A percentile compares a stretch with the other conserved stretches of the same genome.
phyloP scores from a whole-genome alignment of 2,113 vertebrate genomes.

The Collichthys lucidus region DNA sequence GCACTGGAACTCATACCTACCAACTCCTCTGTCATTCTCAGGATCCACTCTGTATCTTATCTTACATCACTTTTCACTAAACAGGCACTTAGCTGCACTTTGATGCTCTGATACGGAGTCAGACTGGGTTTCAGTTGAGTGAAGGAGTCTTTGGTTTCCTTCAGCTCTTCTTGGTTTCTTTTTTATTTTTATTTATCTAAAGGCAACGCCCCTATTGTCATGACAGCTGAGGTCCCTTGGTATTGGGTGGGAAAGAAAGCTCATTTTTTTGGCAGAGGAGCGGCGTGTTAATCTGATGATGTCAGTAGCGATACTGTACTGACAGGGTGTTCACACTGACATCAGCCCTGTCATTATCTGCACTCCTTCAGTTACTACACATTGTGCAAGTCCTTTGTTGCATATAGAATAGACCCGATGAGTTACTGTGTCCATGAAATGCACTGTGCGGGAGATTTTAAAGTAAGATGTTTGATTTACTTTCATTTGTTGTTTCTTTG shows the following conservation, averaged over 20 bases:
- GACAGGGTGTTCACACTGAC: constrained; percentile 30
- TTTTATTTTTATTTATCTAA: neutral
- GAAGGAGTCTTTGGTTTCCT: constrained; percentile 7
- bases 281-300: constrained; percentile 44
- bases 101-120: neutral
- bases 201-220: constrained; percentile 43
- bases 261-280: constrained; percentile 58
- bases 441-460: neutral
- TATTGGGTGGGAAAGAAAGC: constrained; percentile 58
- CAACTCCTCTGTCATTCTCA: constrained; percentile 24
- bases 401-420: neutral
- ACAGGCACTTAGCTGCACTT: too few relatives aligned
- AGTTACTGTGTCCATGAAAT: neutral
- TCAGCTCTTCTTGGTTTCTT: neutral
- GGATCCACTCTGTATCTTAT: neutral
- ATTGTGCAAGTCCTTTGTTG: neutral
- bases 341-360: neutral
- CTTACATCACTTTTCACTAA: neutral
- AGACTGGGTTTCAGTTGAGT: neutral
- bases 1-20: constrained; percentile 39
- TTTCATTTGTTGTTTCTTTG: too few relatives aligned
- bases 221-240: constrained; percentile 55
- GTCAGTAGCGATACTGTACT: constrained; percentile 32
- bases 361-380: neutral
- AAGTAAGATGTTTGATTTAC: neutral